A percentile compares a stretch with the other conserved stretches of the same genome.
Conservation (phyloP, 2,888 invertebrate genomes). For the Metopia argyrocephala region DNA sequence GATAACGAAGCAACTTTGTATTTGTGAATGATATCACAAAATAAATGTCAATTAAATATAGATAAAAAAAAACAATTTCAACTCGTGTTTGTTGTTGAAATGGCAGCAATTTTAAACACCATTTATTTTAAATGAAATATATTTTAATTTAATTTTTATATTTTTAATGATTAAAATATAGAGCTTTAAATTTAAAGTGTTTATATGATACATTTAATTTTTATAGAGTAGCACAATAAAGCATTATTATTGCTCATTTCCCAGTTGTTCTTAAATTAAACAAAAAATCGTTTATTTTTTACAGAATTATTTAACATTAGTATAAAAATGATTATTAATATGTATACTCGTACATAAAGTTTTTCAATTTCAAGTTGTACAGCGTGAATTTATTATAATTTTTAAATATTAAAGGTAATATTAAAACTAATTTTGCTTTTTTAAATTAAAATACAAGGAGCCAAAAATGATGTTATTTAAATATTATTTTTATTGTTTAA, state of each 20-base stretch:
- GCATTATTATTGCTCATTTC: not conserved
- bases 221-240: conserved; percentile 19
- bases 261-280: too few species aligned
- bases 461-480: too few species aligned
- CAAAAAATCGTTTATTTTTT: not conserved
- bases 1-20: too few species aligned
- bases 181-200: conserved; percentile 15
- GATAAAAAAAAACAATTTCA: not conserved
- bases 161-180: conserved; percentile 25
- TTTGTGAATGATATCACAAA: too few species aligned
- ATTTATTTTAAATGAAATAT: conserved; percentile 39
- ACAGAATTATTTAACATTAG: conserved; percentile 21
- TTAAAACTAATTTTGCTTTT: too few species aligned
- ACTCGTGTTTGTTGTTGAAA: conserved; percentile 33
- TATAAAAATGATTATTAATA: not conserved
- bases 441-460: too few species aligned
- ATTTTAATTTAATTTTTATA: conserved; percentile 28
- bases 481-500: too few species aligned
- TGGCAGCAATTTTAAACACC: conserved; percentile 41
- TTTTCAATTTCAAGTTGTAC: too few species aligned
- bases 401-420: too few species aligned
- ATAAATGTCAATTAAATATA: too few species aligned
- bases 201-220: conserved; percentile 29
- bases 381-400: too few species aligned
- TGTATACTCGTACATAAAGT: conserved; percentile 5